Evolutionary conservation across 2,797 vertebrate species (phyloP), one percentile per base, ranked within the genome.

Genomic region (Lycodopsis pacificus): DNA sequence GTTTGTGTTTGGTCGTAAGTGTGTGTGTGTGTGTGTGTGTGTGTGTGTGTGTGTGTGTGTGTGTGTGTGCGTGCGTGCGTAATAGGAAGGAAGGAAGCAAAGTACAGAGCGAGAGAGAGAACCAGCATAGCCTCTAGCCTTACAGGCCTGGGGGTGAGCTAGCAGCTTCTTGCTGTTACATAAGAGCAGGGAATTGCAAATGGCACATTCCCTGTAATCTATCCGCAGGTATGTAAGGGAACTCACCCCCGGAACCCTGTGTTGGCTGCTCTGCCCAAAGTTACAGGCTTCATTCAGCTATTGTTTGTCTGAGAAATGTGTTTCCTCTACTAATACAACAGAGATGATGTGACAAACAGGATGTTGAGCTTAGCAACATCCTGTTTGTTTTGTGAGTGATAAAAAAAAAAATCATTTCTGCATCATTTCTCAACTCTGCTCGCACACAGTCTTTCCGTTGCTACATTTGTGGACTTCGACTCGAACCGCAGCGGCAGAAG

Each of bases 121-220:
- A 57, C 40, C 64, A 66, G 76, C 73, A 56, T 85, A 46, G 84
- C 87, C 85, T 85, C 71, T 85, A 82, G 89, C 82, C 85, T 69
- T 65, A 30, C 49, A 73, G 72, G 76, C 83, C 83, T 73, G 56
- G n/a, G 87, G 88, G 86, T 65, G 77, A 87, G 76, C 84, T 85
- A 36, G 76, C 57, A 90, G 85, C 83, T 82, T 65, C 44, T 78
- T 73, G 51, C 65, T 84, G 84, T 87, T 90, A 84, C 81, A 82
- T 84, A 89, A 92, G 71, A 64, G 34, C 57, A 56, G 40, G 46
- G 76, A 87, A 83, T 65, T 82, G 66, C 56, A 76, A 68, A 64
- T 79, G 80, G 69, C 59, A 70, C 73, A 59, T 77, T 73, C 36
- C 27, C 44, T 83, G 42, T 78, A 61, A 70, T 79, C 64, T 77